Base-by-base conservation (phyloP, 1,140 invertebrate genomes). In the Aphidius gifuensis region DNA sequence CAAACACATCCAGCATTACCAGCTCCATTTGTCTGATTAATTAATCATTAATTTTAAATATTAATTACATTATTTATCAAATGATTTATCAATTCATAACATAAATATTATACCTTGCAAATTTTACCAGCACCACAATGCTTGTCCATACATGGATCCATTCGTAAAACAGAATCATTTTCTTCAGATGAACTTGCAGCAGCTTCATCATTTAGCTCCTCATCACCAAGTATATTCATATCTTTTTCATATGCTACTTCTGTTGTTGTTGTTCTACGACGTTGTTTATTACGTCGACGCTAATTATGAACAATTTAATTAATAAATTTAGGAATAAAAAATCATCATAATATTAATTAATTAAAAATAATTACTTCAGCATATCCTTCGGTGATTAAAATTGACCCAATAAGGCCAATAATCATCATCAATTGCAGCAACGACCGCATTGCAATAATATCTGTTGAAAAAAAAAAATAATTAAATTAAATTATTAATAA, bases 51-150 rank as follows among this genome's bases (percentile, higher is more conserved):
- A 38, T 21, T 40, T 23, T 5, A 59, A 55, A 55, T 11, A 54
- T 46, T 45, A 40, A 7, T 40, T 16, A 16, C 16, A 16, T 16
- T 16, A 16, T 16, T 16, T 16, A 16, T 16, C 43, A 44, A 44
- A 44, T 44, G 43, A 44, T 44, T 6, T 6, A 44, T 9, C 43
- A 44, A 44, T 44, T 6, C n/a, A n/a, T n/a, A n/a, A n/a, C n/a
- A n/a, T n/a, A n/a, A n/a, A n/a, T n/a, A n/a, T n/a, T 16, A 16
- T 65, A 94, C 82, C 73, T 92, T 86, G 72, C 94, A 97, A 66
- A 94, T 85, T 72, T 91, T 87, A 58, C 94, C 94, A 66, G 93
- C 92, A 60, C 92, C 91, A 78, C 94, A 97, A 74, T 90, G 90
- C 72, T 94, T 92, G 59, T 90, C 87, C 62, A 86, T 77, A 77